Evolutionary conservation across 2,888 invertebrate species (phyloP).

Genomic region (Notodromas monacha): DNA sequence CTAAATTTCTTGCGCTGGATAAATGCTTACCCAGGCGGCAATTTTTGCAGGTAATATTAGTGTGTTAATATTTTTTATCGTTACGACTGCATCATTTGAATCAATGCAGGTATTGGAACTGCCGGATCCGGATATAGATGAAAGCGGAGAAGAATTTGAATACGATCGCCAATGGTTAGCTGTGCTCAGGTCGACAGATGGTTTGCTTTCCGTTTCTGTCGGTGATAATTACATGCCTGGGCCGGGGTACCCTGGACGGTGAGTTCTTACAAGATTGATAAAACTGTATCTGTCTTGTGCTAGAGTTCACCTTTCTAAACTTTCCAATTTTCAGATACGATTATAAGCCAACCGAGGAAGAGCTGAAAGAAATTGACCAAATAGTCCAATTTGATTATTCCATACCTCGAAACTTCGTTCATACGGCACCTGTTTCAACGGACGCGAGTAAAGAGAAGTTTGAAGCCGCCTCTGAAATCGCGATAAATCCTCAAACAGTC

Average conservation of each 20-base stretch:
- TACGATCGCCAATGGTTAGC: conserved; percentile 86
- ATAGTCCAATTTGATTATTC: conserved; percentile 30
- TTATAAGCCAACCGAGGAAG: conserved; percentile 30
- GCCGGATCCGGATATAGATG: not conserved
- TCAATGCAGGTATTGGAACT: conserved; percentile 7
- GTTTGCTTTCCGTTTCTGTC: conserved; percentile 38
- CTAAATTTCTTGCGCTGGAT: conserved; percentile 75
- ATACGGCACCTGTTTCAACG: conserved; percentile 21
- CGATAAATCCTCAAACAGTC: conserved; percentile 20
- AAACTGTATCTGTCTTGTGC: too few relatives aligned
- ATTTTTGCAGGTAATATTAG: conserved; percentile 61
- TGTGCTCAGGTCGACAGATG: conserved; percentile 54
- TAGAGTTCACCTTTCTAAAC: too few relatives aligned
- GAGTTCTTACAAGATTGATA: conserved; percentile 31
- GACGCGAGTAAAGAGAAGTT: conserved; percentile 8
- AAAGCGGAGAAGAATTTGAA: conserved; percentile 18
- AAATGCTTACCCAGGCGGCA: conserved; percentile 66
- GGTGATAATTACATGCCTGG: conserved; percentile 46
- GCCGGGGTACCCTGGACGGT: conserved; percentile 31
- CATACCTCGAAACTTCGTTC: conserved; percentile 45
- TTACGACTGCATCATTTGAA: too few relatives aligned
- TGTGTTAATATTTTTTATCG: too few relatives aligned
- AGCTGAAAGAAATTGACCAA: conserved; percentile 27
- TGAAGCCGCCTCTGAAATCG: conserved; percentile 9
- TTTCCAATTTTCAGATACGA: not conserved